Evolutionary conservation across 2,113 vertebrate species (phyloP).

Genomic region (Otis tarda): DNA sequence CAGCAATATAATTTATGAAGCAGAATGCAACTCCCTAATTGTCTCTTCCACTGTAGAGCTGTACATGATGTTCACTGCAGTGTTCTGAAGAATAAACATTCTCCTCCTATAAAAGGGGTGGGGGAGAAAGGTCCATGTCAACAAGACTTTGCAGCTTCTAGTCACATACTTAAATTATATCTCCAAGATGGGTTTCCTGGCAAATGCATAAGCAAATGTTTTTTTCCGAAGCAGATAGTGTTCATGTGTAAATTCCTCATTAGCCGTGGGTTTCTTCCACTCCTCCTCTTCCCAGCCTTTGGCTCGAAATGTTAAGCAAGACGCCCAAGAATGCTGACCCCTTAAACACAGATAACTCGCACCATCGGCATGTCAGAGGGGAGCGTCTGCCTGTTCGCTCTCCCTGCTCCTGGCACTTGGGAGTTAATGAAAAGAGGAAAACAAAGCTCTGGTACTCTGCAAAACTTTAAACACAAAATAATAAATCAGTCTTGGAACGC

Average conservation of each 20-base stretch:
- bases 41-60: neutral
- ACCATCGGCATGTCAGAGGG: neutral
- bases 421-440: neutral
- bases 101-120: neutral
- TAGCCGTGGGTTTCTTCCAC: neutral
- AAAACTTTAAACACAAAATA: neutral
- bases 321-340: slow-evolving; percentile 6
- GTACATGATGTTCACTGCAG: neutral
- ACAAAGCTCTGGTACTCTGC: neutral
- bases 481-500: neutral
- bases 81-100: slow-evolving; percentile 15
- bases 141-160: neutral
- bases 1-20: neutral
- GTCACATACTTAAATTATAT: neutral
- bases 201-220: neutral
- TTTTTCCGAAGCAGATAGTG: neutral
- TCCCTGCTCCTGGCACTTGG: neutral
- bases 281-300: neutral
- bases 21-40: neutral
- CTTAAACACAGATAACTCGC: neutral
- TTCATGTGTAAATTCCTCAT: slow-evolving; percentile 18
- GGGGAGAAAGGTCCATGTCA: neutral
- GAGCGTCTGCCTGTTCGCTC: neutral
- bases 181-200: neutral
- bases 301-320: neutral